Evolutionary conservation across 2,888 invertebrate species (phyloP).

Genomic region (Bombylius discolor): DNA sequence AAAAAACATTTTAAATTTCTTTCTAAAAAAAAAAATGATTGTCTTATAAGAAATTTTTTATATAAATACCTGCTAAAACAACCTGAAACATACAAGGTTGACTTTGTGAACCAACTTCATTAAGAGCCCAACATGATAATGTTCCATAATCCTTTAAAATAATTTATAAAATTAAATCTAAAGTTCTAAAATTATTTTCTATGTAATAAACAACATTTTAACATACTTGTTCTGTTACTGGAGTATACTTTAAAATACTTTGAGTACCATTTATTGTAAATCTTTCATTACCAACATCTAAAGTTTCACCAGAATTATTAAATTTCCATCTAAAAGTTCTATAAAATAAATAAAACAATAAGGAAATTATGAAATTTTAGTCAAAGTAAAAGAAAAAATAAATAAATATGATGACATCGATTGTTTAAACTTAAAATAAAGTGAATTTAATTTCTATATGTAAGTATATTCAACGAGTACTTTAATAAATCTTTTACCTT

Average conservation of each 20-base stretch:
- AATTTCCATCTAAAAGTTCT: conserved; percentile 88
- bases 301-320: conserved; percentile 82
- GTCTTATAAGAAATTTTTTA: background rate
- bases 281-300: conserved; percentile 66
- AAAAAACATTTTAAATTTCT: background rate
- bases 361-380: too few relatives aligned
- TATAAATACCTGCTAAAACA: conserved; percentile 65
- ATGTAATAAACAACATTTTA: background rate
- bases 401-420: too few relatives aligned
- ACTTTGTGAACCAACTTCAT: conserved; percentile 69
- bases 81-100: conserved; percentile 80
- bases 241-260: conserved; percentile 52
- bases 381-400: too few relatives aligned
- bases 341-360: background rate
- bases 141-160: conserved; percentile 62
- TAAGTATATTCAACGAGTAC: too few relatives aligned
- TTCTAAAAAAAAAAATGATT: background rate
- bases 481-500: conserved; percentile 22
- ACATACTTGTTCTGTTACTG: conserved; percentile 43
- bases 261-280: conserved; percentile 68
- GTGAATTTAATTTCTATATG: too few relatives aligned
- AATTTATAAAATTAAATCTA: background rate
- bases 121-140: conserved; percentile 73
- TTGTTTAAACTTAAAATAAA: too few relatives aligned
- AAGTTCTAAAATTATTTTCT: conserved; percentile 1